These are phyloP conservation scores for Drosophila willistoni DNA, from an alignment of 1,140 invertebrate genomes.

Conservation along the genomic window DNA sequence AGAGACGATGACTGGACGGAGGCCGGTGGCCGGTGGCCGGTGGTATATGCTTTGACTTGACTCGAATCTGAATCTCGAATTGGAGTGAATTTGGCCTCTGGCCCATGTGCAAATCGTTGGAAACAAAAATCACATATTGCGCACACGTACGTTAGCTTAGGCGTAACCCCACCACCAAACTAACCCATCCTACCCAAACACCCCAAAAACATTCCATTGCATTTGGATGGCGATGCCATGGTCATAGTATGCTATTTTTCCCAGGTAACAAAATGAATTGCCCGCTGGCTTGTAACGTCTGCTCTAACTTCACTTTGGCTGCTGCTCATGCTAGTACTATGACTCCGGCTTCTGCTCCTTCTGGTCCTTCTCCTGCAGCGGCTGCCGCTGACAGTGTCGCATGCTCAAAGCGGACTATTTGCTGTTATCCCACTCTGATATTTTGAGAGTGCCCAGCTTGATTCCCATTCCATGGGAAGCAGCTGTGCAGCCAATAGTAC, in stretches of 20 bases:
- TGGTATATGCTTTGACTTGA: slow-evolving; percentile 54
- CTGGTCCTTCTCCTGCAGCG: slow-evolving; percentile 32
- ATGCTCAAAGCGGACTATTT: slow-evolving; percentile 79
- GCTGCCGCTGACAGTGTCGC: slow-evolving; percentile 76
- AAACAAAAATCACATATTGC: slow-evolving; percentile 81
- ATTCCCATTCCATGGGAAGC: slow-evolving; percentile 9
- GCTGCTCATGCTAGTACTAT: slow-evolving; percentile 17
- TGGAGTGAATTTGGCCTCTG: slow-evolving; percentile 23
- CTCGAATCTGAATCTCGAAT: slow-evolving; percentile 39
- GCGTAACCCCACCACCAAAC: slow-evolving; percentile 12
- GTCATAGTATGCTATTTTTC: slow-evolving; percentile 71
- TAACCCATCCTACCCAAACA: background rate
- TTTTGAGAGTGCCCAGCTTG: slow-evolving; percentile 64
- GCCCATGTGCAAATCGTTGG: slow-evolving; percentile 75
- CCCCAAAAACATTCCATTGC: slow-evolving; percentile 29
- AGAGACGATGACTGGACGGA: no score
- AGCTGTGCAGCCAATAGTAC: slow-evolving; percentile 52
- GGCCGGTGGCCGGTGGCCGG: no score
- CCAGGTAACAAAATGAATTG: slow-evolving; percentile 81
- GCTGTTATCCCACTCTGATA: slow-evolving; percentile 79
- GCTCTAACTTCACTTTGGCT: slow-evolving; percentile 18
- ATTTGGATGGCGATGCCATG: slow-evolving; percentile 44
- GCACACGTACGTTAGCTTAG: slow-evolving; percentile 74
- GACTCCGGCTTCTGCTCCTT: slow-evolving; percentile 10
- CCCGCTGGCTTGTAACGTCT: slow-evolving; percentile 50